Evolutionary conservation across 2,797 vertebrate genomes (phyloP), one percentile per base, ranked within the genome.

Genomic region (Paedocypris micromegethes): DNA sequence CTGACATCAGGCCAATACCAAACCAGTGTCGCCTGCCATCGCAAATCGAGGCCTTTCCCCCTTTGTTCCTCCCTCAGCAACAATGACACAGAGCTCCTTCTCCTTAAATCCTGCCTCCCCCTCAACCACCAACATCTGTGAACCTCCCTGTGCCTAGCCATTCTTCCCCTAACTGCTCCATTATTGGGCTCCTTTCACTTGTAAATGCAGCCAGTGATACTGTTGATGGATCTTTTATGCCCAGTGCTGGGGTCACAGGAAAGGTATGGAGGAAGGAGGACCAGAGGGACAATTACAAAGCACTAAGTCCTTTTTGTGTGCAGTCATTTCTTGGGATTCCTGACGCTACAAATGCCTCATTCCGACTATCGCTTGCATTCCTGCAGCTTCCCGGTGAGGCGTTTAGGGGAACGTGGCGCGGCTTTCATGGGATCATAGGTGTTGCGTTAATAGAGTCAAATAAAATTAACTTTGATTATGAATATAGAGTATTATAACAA

Each of bases 121-220:
- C 90, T 88, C 81, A 86, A 86, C 74, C 74, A 55, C 85, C 76
- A 90, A 93, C 91, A 93, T 93, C 92, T 93, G 92, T 93, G 92
- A 90, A 91, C 86, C 86, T 90, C 86, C 89, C 89, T 86, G 86
- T 83, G 85, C 86, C 82, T 80, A 78, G 82, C 85, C 86, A 90
- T 93, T 92, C 91, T 92, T 83, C 82, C 84, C 86, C 87, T 91
- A 91, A 92, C 91, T 90, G 91, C 89, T 91, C 90, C 89, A 90
- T 92, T 93, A 90, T 91, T 87, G 70, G 80, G 72, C 76, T 79
- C 85, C 86, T 91, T 93, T 93, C 91, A 92, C 83, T 92, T 93
- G 91, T 91, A 92, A 93, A 93, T 93, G 71, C 74, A 46, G 81
- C 78, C 83, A 87, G 81, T 80, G 83, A 87, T 82, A 79, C 78